Base-by-base conservation (phyloP, 2,888 invertebrate species). In the Allophyes oxyacanthae region DNA sequence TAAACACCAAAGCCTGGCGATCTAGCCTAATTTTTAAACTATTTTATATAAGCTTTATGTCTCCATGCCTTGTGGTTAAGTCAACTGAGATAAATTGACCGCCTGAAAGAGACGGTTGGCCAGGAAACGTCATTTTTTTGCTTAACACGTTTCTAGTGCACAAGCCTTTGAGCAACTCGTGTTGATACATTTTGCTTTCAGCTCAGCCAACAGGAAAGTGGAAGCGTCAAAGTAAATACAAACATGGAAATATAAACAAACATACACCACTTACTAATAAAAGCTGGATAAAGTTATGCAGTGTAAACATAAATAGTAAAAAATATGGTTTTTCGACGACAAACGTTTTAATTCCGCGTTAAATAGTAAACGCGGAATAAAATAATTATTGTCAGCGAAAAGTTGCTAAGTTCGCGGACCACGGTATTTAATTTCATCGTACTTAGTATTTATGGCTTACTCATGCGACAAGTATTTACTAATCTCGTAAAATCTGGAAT, bases 401-500 rank as follows among this genome's bases (percentile, higher is more conserved):
- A n/a, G 37, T 38, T 15, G 6, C 8, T 42, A 41, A 45, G 10
- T 32, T 33, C 5, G 5, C 1, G 15, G 6, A 49, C 32, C 14
- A 33, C 11, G 25, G 14, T 37, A 33, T 26, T 30, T 41, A 57
- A 34, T 44, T 34, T 60, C 14, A 33, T 43, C 49, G 28, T 43
- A 42, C 34, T 33, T 48, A 46, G 28, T 43, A 42, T 30, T 33
- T 48, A 46, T 14, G 8, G 44, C 38, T 53, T 62, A 63, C 48
- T 57, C 54, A 57, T 13, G 14, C 34, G 26, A 54, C 26, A 54
- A 63, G 14, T 54, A 54, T 67, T 57, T 51, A 62, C 46, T 54
- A 45, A 67, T 63, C 61, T 56, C 9, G 36, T 36, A 25, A 54
- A 58, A 67, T 58, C 54, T 55, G 37, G 36, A 36, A 67, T 63